phyloP scores from a whole-genome alignment of 2,113 vertebrate genomes.

The Spilogale gracilis region DNA sequence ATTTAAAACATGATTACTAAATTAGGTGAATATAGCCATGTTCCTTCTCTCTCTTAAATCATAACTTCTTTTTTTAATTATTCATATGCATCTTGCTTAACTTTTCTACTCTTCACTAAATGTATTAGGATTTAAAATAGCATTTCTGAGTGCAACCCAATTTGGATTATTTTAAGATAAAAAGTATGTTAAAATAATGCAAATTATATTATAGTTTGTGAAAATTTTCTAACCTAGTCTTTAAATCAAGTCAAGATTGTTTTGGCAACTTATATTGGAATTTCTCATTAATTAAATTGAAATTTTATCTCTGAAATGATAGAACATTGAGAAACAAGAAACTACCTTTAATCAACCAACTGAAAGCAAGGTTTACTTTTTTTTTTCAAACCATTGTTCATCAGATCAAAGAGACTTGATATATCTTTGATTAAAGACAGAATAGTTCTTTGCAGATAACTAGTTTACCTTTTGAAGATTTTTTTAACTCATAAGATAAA shows the following conservation, averaged over 20 bases:
- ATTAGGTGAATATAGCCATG: background rate
- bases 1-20: background rate
- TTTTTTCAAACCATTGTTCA: constrained; percentile 61
- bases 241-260: background rate
- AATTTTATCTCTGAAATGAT: constrained; percentile 44
- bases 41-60: background rate
- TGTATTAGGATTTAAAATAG: background rate
- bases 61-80: background rate
- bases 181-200: constrained; percentile 4
- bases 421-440: constrained; percentile 74
- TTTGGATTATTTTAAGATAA: background rate
- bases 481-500: constrained; percentile 51
- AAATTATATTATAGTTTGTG: background rate
- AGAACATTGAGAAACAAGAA: constrained; percentile 37
- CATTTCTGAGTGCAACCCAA: background rate
- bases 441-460: constrained; percentile 72
- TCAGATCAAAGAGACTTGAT: constrained; percentile 78
- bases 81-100: background rate
- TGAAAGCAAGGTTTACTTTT: constrained; percentile 53
- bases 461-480: constrained; percentile 71
- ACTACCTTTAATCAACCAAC: constrained; percentile 31
- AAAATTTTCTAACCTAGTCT: background rate
- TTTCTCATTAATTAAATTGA: constrained; percentile 59
- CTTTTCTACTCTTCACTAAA: background rate
- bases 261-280: constrained; percentile 1